Base-by-base conservation (phyloP, 2,888 invertebrate genomes). In the Dolichopus griseipennis region DNA sequence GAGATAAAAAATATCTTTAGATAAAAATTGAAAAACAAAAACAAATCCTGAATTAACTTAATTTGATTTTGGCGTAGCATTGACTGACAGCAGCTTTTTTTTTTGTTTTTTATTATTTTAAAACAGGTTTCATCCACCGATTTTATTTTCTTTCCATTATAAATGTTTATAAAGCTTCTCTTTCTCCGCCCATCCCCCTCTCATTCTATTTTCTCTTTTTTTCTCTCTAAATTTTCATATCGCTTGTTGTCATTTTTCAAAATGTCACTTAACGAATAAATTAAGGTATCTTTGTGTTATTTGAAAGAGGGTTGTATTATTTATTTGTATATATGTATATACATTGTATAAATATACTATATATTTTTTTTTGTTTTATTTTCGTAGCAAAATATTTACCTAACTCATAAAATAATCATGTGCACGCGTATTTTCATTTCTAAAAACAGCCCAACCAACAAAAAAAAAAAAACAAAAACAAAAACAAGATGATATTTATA, bases 221-320 rank as follows among this genome's bases (percentile, higher is more conserved):
- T 12, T 8, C 2, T 15, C 18, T 52, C 1, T 52, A 52, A 52
- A 52, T 52, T 52, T 37, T 52, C 18, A 52, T n/a, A 52, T 52
- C 52, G 52, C 15, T 18, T 52, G 52, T 18, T 52, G 52, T 52
- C 52, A 52, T 52, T 52, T 52, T 52, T 52, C 52, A 52, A 52
- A 52, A 18, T 52, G 52, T 52, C 52, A 52, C 52, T 52, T 52
- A 52, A 52, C 52, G 52, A 52, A 52, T 52, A 52, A 52, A 52
- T 52, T 52, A 52, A 52, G 52, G 52, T 52, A 52, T 52, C 52
- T 9, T n/a, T 52, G 52, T 37, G 52, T 37, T n/a, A 37, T 37
- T 37, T 37, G 2, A 52, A 52, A 52, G 15, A 52, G 52, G 52
- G 52, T 52, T 52, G 52, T 52, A 7, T 12, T 37, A 37, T 9